Evolutionary conservation across 2,113 vertebrate genomes (phyloP), one percentile per base, ranked within the genome.

Genomic region (Seriola aureovittata): DNA sequence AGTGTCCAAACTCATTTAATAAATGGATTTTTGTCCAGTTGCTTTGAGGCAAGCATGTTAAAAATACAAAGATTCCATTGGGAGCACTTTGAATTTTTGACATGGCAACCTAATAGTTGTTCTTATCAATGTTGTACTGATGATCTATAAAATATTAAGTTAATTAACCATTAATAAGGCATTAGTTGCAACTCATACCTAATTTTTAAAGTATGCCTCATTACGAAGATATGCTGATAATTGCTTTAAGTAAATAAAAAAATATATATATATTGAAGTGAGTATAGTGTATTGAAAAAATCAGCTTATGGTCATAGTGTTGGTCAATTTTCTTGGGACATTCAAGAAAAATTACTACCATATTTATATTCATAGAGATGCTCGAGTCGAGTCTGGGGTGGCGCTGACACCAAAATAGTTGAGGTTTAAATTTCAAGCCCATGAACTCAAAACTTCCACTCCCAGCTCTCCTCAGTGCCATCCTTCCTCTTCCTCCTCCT

Each of bases 401-500:
- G 14, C 11, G 8, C 17, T 25, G 34, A 60, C 54, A 77, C 65
- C 29, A 57, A 77, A 71, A 71, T 50, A 71, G 40, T 14, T 9
- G 9, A 50, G 25, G 13, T 52, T 69, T 42, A 44, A 42, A 66
- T 73, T 73, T 58, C 8, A 66, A 46, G 32, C 34, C 36, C 48
- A 19, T 70, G 32, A 72, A 67, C 52, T 3, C n/a, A 55, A 77
- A 57, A 29, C 58, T 65, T 38, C 59, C 3, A 8, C 52, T 38
- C 36, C 25, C 7, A 52, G 2, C 8, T 55, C 29, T 52, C 70
- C 72, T 60, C 38, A 44, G 36, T 36, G 25, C 54, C 38, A 36
- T 59, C 58, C 38, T 34, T 54, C 23, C 50, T 67, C 55, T 50
- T 54, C 78, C 79, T 77, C 64, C 59, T 38, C 70, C 72, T 60